Base-by-base conservation (phyloP, 64 coral and sea anemone genomes). In the Catalaphyllia jardinei region DNA sequence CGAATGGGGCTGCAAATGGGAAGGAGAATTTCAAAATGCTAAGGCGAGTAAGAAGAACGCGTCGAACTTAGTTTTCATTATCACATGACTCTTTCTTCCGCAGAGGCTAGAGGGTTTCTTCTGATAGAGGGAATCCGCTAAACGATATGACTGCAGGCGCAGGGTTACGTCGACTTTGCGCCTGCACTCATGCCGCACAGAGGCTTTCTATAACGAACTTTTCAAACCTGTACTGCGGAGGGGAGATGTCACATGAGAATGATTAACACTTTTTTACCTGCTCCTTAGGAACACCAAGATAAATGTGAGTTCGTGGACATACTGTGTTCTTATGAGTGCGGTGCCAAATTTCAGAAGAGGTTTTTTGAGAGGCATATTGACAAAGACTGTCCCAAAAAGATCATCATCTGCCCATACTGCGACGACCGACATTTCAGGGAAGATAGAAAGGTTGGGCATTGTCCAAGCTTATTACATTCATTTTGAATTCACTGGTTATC, bases 1-100 rank as follows among this genome's bases (percentile, higher is more conserved):
- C 79, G 95, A 98, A 46, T 91, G 92, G 89, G 92, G 92, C 0
- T 98, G 95, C 74, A 98, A 98, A 33, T 98, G 95, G 95, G 95
- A 98, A 92, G 92, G 89, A 67, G 93, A 94, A 57, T 94, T 86
- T 27, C 83, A 94, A 80, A 63, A 75, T 52, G 78, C 64, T 18
- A 81, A 90, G 88, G 93, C 90, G 28, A 14, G 54, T 57, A 9
- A 57, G 54, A 57, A 57, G 15, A 57, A 57, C 10, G 54, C 15
- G 54, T 15, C 54, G 12, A 46, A 46, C 42, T 46, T 5, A 46
- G 42, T 46, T 7, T 46, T 0, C 42, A 46, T 46, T 46, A 5
- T 46, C 6, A 46, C 42, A 46, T 46, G 42, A 46, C 7, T 46
- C 42, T 46, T 46, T 46, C 42, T 46, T 46, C 42, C 5, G 42